These are phyloP conservation scores for Agrotis clavis DNA, from an alignment of 2,888 invertebrate species.

Conservation along the genomic window DNA sequence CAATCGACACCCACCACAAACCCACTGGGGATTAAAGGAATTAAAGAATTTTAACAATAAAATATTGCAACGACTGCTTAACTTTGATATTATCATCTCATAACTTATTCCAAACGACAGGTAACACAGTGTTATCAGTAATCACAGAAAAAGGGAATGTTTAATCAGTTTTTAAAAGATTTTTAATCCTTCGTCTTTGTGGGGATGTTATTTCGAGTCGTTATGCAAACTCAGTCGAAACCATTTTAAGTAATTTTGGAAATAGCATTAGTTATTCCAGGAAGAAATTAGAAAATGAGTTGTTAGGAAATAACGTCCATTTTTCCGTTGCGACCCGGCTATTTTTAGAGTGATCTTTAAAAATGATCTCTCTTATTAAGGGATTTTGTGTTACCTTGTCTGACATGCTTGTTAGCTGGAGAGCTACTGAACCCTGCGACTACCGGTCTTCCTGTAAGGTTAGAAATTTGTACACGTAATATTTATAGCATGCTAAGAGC, in stretches of 20 bases:
- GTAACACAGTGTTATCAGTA: conserved; percentile 58
- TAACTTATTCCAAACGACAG: conserved; percentile 59
- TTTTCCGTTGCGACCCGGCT: background rate
- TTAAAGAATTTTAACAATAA: conserved; percentile 68
- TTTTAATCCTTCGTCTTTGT: conserved; percentile 40
- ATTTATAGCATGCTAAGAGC: too few relatives aligned
- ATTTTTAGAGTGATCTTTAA: background rate
- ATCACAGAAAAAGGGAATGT: conserved; percentile 41
- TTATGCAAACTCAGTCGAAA: conserved; percentile 26
- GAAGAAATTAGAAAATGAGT: background rate
- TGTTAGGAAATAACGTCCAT: background rate
- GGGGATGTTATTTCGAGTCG: conserved; percentile 25
- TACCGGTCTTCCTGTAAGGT: too few relatives aligned
- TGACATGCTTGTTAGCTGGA: too few relatives aligned
- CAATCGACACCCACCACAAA: conserved; percentile 71
- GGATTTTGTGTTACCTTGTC: background rate
- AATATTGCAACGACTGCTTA: conserved; percentile 52
- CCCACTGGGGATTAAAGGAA: conserved; percentile 67
- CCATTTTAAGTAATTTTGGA: background rate
- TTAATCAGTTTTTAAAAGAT: conserved; percentile 43
- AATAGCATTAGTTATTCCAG: conserved; percentile 14
- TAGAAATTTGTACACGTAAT: too few relatives aligned
- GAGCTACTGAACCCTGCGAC: too few relatives aligned
- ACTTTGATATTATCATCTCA: conserved; percentile 55
- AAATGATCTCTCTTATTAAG: background rate